Percentiles rank a stretch among this genome's conserved stretches.
Conservation (phyloP, 2,113 vertebrate genomes). For the Solea senegalensis region DNA sequence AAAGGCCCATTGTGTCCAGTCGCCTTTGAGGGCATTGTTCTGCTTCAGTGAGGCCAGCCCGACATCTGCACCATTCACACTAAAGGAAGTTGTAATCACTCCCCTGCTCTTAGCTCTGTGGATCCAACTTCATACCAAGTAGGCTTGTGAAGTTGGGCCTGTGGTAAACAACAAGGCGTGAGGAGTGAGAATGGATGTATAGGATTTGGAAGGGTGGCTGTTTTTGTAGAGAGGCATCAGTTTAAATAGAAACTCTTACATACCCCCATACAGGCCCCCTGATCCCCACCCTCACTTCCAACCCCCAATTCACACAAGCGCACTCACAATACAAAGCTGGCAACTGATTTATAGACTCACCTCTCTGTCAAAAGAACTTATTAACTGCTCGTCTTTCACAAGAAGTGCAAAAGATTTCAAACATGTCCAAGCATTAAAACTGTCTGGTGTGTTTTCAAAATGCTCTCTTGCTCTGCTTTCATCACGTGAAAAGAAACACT, state of each 20-base stretch:
- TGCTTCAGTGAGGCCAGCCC: conserved; percentile 73
- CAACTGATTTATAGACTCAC: conserved; percentile 50
- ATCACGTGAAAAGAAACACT: background rate
- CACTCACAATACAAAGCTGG: conserved; percentile 53
- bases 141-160: conserved; percentile 56
- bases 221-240: conserved; percentile 64
- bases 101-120: conserved; percentile 70
- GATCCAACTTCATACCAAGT: conserved; percentile 68
- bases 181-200: conserved; percentile 24
- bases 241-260: conserved; percentile 75
- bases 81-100: conserved; percentile 83
- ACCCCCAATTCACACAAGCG: conserved; percentile 41
- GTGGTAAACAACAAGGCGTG: conserved; percentile 55
- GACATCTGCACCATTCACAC: conserved; percentile 83
- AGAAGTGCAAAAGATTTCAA: conserved; percentile 37
- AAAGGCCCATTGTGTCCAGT: conserved; percentile 79
- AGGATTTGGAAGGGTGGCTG: conserved; percentile 61
- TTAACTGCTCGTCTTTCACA: conserved; percentile 58
- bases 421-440: conserved; percentile 33
- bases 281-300: conserved; percentile 41
- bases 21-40: conserved; percentile 81
- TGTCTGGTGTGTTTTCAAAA: conserved; percentile 20
- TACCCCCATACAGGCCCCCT: conserved; percentile 41
- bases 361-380: conserved; percentile 59
- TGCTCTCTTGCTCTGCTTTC: conserved; percentile 19